Evolutionary conservation across 2,797 vertebrate genomes (phyloP), one percentile per base, ranked within the genome.

Genomic region (Labroides dimidiatus): DNA sequence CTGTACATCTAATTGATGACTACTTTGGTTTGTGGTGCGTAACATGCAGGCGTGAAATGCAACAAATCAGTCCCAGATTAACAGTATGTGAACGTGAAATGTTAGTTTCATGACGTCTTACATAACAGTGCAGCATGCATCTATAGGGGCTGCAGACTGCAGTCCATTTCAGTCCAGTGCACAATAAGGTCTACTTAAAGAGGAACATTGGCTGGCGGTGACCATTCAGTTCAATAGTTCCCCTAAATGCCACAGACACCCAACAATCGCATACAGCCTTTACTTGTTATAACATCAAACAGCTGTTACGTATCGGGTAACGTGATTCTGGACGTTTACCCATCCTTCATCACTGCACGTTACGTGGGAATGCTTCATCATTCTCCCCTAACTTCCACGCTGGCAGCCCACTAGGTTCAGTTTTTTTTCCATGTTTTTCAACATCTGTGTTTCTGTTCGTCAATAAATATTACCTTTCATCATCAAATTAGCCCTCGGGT

Each of bases 81-180:
- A 7, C 4, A 21, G 45, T 64, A 69, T 61, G 42, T 17, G 16
- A 37, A 54, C 42, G 9, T 58, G 52, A 49, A 62, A 69, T 44
- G 55, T 72, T 65, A 4, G 50, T 19, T 64, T 60, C 43, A 75
- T 42, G 64, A 14, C 66, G 16, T 54, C 50, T 78, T 84, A 82
- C 48, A 20, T 82, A 84, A 80, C 30, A 41, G 8, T 36, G 61
- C 37, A 69, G 65, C 74, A 68, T 53, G 53, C 41, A 70, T 66
- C 47, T 16, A 69, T 53, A 67, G 58, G 50, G 3, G 20, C 41
- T 5, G 19, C 59, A 60, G 7, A 19, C 53, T 62, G 48, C 64
- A 55, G 55, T 75, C 60, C 47, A 59, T 64, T 19, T 47, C 48
- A 55, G 37, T 64, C 66, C 66, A 62, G 23, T 75, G 67, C 62